phyloP scores from a whole-genome alignment of 2,113 vertebrate genomes.

The Sphaerodactylus townsendi region DNA sequence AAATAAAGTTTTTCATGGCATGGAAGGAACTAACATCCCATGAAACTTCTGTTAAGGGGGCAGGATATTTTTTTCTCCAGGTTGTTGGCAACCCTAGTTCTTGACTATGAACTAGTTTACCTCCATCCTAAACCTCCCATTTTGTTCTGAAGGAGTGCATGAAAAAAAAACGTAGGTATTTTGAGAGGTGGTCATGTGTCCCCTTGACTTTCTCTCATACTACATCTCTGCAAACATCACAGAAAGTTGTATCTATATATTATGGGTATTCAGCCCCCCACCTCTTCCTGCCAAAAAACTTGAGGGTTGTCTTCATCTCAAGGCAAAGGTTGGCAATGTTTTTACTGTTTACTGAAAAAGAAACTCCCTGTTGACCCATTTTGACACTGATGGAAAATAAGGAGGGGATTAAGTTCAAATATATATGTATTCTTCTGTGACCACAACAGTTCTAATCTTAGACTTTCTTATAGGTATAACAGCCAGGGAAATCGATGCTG shows the following conservation, averaged over 20 bases:
- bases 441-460: slow-evolving; percentile 20
- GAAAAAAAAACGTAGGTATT: too few relatives aligned
- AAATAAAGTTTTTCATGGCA: too few relatives aligned
- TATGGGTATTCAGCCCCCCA: neutral
- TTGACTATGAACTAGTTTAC: neutral
- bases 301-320: neutral
- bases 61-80: neutral
- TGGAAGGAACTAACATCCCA: too few relatives aligned
- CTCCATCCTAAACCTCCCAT: neutral
- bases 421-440: neutral
- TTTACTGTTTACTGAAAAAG: neutral
- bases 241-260: neutral
- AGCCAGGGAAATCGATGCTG: slow-evolving; percentile 87
- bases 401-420: neutral
- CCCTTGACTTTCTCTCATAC: neutral
- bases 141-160: neutral
- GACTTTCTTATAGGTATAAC: slow-evolving; percentile 82
- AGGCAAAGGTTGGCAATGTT: neutral
- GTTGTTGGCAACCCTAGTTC: neutral
- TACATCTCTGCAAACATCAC: neutral
- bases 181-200: neutral
- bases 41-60: too few relatives aligned
- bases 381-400: neutral
- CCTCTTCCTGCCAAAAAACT: too few relatives aligned
- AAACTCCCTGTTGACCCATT: neutral